Base-by-base conservation (phyloP, 2,888 invertebrate genomes). In the Pollenia labialis region DNA sequence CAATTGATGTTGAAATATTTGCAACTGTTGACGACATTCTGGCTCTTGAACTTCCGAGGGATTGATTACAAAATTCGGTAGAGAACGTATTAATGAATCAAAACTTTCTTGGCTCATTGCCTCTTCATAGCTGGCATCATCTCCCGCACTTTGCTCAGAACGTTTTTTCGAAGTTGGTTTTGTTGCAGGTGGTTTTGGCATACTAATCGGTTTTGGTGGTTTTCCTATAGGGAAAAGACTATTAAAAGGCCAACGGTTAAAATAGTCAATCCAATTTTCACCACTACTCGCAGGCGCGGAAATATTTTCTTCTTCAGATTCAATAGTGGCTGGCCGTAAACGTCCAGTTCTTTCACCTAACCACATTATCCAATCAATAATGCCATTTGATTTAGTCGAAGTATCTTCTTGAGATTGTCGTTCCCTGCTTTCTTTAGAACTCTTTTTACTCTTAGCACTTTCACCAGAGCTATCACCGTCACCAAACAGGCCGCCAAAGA, bases 21-120 rank as follows among this genome's bases (percentile, higher is more conserved):
- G 90, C 80, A 96, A 95, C 88, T 96, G 96, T 90, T 95, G 95
- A 89, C 95, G 94, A 93, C 96, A 96, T 91, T 95, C 95, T 69
- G 94, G 93, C 90, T 95, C 95, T 90, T 95, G 94, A 88, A 95
- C 95, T 88, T 94, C 94, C 82, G 95, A 95, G 91, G 95, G 95
- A 93, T 96, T 95, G 85, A 96, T 95, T 88, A 96, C 95, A 92
- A 96, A 96, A 69, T 95, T 95, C 83, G 96, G 96, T 88, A 96
- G 94, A 90, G 95, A 95, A 89, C 95, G 94, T 91, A 96, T 95
- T 88, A 95, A 94, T 89, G 95, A 94, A 90, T 95, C 95, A 90
- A 95, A 95, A 87, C 90, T 89, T 76, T 90, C 90, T 81, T 91
- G 90, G n/a, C 90, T 91, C 87, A 91, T 91, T 62, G 90, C 89